Evolutionary conservation across 2,113 vertebrate species (phyloP).

Genomic region (Grammomys dolichurus): DNA sequence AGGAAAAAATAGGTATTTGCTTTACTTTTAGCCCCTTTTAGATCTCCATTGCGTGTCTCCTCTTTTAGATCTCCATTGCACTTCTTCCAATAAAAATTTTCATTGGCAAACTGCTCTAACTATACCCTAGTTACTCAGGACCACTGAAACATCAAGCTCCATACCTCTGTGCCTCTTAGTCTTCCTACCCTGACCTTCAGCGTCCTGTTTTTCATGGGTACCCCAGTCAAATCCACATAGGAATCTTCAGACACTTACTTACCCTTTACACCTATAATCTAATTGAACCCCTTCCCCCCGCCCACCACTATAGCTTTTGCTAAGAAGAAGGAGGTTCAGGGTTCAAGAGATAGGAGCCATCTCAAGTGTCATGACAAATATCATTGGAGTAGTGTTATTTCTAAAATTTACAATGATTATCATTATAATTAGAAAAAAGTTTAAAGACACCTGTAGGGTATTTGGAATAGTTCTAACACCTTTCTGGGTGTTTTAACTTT

Average conservation of each 20-base stretch:
- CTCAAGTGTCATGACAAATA: too few species aligned
- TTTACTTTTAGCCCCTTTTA: not conserved
- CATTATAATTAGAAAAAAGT: too few species aligned
- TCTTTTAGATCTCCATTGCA: not conserved
- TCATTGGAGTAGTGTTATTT: too few species aligned
- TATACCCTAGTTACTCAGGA: not conserved
- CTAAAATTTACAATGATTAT: too few species aligned
- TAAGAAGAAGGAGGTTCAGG: not conserved
- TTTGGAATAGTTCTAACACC: too few species aligned
- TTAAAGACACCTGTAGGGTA: too few species aligned
- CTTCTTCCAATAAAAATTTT: not conserved
- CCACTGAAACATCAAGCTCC: not conserved
- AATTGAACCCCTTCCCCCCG: too few species aligned
- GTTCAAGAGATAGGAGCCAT: too few species aligned
- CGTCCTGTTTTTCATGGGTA: not conserved
- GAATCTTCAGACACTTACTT: not conserved
- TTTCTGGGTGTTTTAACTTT: too few species aligned
- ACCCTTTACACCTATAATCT: not conserved
- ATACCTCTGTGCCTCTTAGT: not conserved
- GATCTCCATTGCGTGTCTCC: not conserved
- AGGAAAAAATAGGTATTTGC: not conserved
- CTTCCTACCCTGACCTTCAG: not conserved
- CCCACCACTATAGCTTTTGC: not conserved
- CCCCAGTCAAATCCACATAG: not conserved
- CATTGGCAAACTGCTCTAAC: not conserved